phyloP scores from a whole-genome alignment of 2,888 invertebrate genomes.

The Mycogona germanica region DNA sequence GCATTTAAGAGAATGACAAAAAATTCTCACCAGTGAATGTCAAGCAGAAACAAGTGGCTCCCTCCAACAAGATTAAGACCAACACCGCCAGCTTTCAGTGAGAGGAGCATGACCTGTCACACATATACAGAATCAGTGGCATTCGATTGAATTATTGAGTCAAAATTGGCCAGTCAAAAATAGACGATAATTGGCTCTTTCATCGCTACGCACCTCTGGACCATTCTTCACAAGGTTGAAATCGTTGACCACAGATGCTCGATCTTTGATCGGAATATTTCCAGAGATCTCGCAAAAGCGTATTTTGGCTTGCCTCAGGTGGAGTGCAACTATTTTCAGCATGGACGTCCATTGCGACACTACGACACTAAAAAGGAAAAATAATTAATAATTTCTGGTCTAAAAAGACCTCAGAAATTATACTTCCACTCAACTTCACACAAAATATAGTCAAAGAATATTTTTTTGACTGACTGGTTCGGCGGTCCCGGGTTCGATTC shows the following conservation, averaged over 20 bases:
- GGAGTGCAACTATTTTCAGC: slow-evolving; percentile 54
- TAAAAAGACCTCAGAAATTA: background rate
- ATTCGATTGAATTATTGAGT: too few species aligned
- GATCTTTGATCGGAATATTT: slow-evolving; percentile 52
- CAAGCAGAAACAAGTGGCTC: slow-evolving; percentile 77
- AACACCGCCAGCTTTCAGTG: slow-evolving; percentile 86
- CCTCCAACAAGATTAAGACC: slow-evolving; percentile 87
- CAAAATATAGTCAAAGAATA: background rate
- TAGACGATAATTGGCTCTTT: too few species aligned
- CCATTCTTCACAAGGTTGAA: slow-evolving; percentile 52
- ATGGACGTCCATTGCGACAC: slow-evolving; percentile 91
- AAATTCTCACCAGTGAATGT: slow-evolving; percentile 64
- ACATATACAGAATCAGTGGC: too few species aligned
- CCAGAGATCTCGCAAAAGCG: slow-evolving; percentile 60
- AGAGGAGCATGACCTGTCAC: slow-evolving; percentile 61
- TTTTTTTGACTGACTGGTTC: background rate
- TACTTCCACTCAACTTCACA: background rate
- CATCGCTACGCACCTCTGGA: slow-evolving; percentile 44
- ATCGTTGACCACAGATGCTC: slow-evolving; percentile 53
- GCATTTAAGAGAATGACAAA: background rate
- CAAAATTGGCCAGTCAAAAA: too few species aligned
- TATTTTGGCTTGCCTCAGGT: slow-evolving; percentile 44
- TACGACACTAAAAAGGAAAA: slow-evolving; percentile 39
- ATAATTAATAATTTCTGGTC: background rate
- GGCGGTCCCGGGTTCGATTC: background rate